These are phyloP conservation scores for Noctuana brunneofusca DNA, from an alignment of 2,888 invertebrate species.

Conservation along the genomic window DNA sequence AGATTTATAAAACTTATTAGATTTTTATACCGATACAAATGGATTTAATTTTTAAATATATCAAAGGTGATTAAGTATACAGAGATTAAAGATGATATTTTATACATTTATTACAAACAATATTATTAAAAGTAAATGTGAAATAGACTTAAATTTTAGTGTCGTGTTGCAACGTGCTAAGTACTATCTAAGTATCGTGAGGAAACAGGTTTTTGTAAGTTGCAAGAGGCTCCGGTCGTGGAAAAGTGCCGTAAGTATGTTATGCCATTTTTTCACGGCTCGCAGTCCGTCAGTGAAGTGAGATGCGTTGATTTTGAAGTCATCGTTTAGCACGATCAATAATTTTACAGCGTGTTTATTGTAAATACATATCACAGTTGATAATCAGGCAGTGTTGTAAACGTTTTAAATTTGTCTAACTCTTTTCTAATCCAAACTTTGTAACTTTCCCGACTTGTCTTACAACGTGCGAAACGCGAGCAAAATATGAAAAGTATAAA, in stretches of 20 bases:
- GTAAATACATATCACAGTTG: conserved; percentile 77
- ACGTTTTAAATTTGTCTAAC: conserved; percentile 33
- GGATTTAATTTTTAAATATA: conserved; percentile 83
- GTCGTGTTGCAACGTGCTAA: conserved; percentile 66
- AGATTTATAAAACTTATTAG: conserved; percentile 79
- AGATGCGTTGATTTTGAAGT: conserved; percentile 45
- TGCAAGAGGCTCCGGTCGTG: conserved; percentile 48
- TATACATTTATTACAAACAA: conserved; percentile 83
- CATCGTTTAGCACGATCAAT: conserved; percentile 41
- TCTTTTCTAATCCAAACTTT: conserved; percentile 16
- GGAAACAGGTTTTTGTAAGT: conserved; percentile 48
- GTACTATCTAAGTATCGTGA: conserved; percentile 51
- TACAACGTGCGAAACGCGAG: neutral
- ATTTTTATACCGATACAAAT: conserved; percentile 83
- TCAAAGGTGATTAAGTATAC: conserved; percentile 83
- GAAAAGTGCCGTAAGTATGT: conserved; percentile 43
- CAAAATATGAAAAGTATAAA: neutral
- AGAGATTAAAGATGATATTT: conserved; percentile 83
- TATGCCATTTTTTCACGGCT: conserved; percentile 44
- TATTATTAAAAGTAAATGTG: conserved; percentile 80
- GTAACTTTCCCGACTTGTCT: conserved; percentile 5
- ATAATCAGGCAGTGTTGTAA: conserved; percentile 64
- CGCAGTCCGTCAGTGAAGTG: conserved; percentile 36
- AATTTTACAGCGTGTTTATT: conserved; percentile 57
- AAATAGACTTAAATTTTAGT: conserved; percentile 78